Evolutionary conservation across 2,113 vertebrate genomes (phyloP).

Genomic region (Labrus mixtus): DNA sequence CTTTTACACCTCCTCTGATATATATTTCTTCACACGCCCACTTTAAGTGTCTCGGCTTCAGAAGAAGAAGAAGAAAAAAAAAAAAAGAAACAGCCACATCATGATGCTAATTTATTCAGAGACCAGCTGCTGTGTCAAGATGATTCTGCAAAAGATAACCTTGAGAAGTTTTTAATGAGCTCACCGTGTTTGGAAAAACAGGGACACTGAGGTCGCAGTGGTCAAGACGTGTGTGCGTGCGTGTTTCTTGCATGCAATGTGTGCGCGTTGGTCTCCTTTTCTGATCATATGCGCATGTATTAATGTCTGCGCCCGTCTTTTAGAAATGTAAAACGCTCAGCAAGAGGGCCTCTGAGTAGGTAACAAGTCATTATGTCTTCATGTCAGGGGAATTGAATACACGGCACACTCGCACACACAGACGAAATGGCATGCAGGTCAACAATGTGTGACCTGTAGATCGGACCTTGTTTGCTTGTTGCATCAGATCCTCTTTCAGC

Average conservation of each 20-base stretch:
- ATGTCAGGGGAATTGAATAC: slow-evolving; percentile 15
- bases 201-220: slow-evolving; percentile 48
- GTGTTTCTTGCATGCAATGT: background rate
- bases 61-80: background rate
- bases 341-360: slow-evolving; percentile 14
- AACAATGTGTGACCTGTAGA: slow-evolving; percentile 13
- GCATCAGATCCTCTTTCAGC: slow-evolving; percentile 38
- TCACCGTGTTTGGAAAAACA: slow-evolving; percentile 57
- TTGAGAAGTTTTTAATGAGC: slow-evolving; percentile 76
- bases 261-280: background rate
- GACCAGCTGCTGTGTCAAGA: slow-evolving; percentile 75
- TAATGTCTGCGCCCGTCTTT: slow-evolving; percentile 36
- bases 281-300: background rate
- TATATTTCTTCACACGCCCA: slow-evolving; percentile 46
- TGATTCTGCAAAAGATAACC: slow-evolving; percentile 71
- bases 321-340: background rate
- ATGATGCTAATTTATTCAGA: slow-evolving; percentile 77
- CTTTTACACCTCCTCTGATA: slow-evolving; percentile 33
- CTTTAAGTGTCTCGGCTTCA: slow-evolving; percentile 52
- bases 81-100: slow-evolving; percentile 39
- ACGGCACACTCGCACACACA: background rate
- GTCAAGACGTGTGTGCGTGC: slow-evolving; percentile 22
- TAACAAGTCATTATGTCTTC: slow-evolving; percentile 43
- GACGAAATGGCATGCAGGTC: background rate
- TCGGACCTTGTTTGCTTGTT: slow-evolving; percentile 32